Base-by-base conservation (phyloP, 2,113 vertebrate species). In the Sula dactylatra region DNA sequence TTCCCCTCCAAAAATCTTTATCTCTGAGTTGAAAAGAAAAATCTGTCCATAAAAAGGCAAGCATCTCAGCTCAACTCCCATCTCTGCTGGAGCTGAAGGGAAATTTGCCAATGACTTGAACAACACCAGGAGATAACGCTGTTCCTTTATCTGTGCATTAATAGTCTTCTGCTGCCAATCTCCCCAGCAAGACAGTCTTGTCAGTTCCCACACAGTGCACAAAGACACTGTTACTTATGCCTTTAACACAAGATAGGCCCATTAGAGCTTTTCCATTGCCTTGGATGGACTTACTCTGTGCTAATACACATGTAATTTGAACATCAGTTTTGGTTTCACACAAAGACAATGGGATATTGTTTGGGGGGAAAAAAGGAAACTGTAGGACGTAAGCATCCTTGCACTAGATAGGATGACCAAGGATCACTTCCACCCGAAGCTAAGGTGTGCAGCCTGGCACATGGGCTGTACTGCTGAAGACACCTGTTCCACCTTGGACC, bases 31-130 rank as follows among this genome's bases (percentile, higher is more conserved):
- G 78, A 94, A 93, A 93, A 80, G 66, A 52, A 86, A 93, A 79
- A 85, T 25, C 20, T 42, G 40, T 44, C 66, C 94, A 77, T 76
- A 89, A 87, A 94, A 82, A 94, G 66, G 16, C 26, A 94, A 94
- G 10, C 8, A 69, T 36, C 50, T 80, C 64, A 86, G 65, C 44
- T 72, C 25, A 84, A 22, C 65, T 91, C 77, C 52, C 42, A 29
- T 65, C 70, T 82, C 86, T 3, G 1, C 77, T 79, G 83, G 69
- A 91, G 83, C 13, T 4, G 6, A 66, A 70, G 65, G 45, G 73
- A 94, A 95, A 87, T 62, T 80, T 4, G 11, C 78, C 93, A 89
- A 8, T 4, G 29, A 73, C 38, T 77, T 69, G 52, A 94, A 44
- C 59, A 76, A 10, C 77, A 66, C 40, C 20, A 42, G 14, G 29